Percentiles rank a stretch among this genome's conserved stretches.
phyloP scores from a whole-genome alignment of 1,140 invertebrate species.

The Sycobia sp. region DNA sequence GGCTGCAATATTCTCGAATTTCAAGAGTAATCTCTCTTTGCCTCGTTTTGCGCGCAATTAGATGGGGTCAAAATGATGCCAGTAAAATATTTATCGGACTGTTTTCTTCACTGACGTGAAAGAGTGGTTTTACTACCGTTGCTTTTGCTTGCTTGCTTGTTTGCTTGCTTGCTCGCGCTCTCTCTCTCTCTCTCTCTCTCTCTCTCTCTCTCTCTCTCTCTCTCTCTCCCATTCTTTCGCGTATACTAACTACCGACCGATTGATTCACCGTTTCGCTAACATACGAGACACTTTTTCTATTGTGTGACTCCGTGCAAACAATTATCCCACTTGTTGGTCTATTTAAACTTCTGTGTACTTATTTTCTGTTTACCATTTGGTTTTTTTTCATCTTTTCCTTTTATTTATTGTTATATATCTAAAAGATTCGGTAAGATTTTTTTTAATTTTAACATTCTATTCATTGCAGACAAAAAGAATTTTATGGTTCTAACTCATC shows the following conservation, averaged over 20 bases:
- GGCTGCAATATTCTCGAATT: constrained; percentile 24
- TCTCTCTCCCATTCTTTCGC: neutral
- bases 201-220: no score
- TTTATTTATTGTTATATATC: no score
- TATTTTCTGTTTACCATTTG: neutral
- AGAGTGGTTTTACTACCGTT: neutral
- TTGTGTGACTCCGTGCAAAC: neutral
- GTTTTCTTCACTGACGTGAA: constrained; percentile 1
- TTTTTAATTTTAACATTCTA: no score
- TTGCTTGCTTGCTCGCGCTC: no score
- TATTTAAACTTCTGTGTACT: neutral
- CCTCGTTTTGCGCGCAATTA: constrained; percentile 28
- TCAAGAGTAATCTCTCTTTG: constrained; percentile 24
- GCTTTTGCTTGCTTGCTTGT: no score
- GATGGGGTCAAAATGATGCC: neutral
- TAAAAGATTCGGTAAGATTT: no score
- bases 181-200: no score
- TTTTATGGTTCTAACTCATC: no score
- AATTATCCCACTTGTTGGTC: neutral
- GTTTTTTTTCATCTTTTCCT: no score
- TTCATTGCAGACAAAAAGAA: no score
- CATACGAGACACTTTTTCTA: neutral
- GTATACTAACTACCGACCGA: neutral
- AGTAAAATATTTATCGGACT: constrained; percentile 28
- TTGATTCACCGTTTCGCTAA: neutral